A percentile compares a stretch with the other conserved stretches of the same genome.
These are phyloP conservation scores for Drosophila prolongata DNA, from an alignment of 2,888 invertebrate genomes.

Conservation along the genomic window DNA sequence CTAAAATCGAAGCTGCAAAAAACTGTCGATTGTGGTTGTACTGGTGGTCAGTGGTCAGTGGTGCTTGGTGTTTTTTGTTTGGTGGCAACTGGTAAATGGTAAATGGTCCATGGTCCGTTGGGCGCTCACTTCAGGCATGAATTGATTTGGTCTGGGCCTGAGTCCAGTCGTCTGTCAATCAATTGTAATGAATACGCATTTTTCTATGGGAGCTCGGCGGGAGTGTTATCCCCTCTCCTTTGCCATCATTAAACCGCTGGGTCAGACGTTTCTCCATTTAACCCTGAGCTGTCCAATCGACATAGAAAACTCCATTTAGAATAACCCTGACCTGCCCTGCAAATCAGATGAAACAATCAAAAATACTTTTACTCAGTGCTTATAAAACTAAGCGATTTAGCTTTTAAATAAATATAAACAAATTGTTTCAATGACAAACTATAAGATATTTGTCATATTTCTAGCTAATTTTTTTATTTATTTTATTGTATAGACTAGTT, in stretches of 20 bases:
- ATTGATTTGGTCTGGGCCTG: slow-evolving; percentile 57
- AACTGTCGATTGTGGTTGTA: slow-evolving; percentile 27
- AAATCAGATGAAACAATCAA: slow-evolving; percentile 6
- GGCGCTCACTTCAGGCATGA: slow-evolving; percentile 73
- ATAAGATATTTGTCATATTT: not conserved
- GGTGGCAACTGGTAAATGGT: slow-evolving; percentile 58
- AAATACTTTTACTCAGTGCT: slow-evolving; percentile 9
- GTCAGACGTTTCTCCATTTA: slow-evolving; percentile 50
- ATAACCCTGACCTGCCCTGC: slow-evolving; percentile 66
- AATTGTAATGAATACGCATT: slow-evolving; percentile 77
- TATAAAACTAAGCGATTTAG: not conserved
- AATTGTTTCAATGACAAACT: not conserved
- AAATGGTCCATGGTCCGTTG: slow-evolving; percentile 75
- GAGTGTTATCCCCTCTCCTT: slow-evolving; percentile 19
- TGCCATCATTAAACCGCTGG: slow-evolving; percentile 29
- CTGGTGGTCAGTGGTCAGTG: slow-evolving; percentile 34
- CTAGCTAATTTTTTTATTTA: not conserved
- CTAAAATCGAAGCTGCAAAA: slow-evolving; percentile 61
- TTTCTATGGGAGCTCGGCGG: slow-evolving; percentile 51
- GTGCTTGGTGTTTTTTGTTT: slow-evolving; percentile 19
- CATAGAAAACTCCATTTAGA: slow-evolving; percentile 28
- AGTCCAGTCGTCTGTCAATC: slow-evolving; percentile 68
- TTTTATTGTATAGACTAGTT: not conserved
- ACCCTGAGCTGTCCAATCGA: slow-evolving; percentile 72
- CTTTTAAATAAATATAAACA: not conserved